Base-by-base conservation (phyloP, 2,113 vertebrate species). In the Lethenteron camtschaticum region DNA sequence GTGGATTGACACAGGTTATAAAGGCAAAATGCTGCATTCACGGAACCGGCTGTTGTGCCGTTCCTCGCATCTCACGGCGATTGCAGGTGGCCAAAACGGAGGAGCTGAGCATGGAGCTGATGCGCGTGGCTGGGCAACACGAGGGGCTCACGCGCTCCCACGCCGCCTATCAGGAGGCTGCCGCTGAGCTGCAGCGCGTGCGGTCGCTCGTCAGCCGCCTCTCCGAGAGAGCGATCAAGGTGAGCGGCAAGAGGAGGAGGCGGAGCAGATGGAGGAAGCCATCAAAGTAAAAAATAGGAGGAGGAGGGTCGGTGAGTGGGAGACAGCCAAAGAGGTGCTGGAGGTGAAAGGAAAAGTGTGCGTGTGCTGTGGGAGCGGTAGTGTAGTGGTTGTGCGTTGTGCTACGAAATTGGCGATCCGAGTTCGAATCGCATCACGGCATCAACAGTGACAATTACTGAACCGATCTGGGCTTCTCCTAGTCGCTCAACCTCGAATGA, bases 91-190 rank as follows among this genome's bases (percentile, higher is more conserved):
- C 71, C 16, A 83, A 81, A 75, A 82, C 79, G 0, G 79, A 85
- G 56, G 79, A 84, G 75, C 77, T 87, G 75, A 81, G 83, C 24
- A 69, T 71, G 2, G 83, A 88, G 75, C 78, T 90, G 71, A 79
- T 87, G 57, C 77, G 71, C 0, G 70, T 87, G 76, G 82, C 80
- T 16, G 41, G 11, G 68, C 69, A 75, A 57, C 70, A 73, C 57
- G 75, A 77, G 56, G 69, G 71, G 71, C 75, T 73, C 72, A 72
- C 74, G 2, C 74, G 16, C 7, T 68, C 75, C 2, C 24, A 73
- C 1, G 69, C 71, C 4, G 2, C 60, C 4, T 77, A 77, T 1
- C 57, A 75, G 0, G 77, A 75, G 58, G 41, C 75, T 8, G 70
- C 74, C 1, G 72, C 13, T 0, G 72, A 84, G 75, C 74, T 78